Base-by-base conservation (phyloP, 2,888 invertebrate species). In the Drosophila macrospina region DNA sequence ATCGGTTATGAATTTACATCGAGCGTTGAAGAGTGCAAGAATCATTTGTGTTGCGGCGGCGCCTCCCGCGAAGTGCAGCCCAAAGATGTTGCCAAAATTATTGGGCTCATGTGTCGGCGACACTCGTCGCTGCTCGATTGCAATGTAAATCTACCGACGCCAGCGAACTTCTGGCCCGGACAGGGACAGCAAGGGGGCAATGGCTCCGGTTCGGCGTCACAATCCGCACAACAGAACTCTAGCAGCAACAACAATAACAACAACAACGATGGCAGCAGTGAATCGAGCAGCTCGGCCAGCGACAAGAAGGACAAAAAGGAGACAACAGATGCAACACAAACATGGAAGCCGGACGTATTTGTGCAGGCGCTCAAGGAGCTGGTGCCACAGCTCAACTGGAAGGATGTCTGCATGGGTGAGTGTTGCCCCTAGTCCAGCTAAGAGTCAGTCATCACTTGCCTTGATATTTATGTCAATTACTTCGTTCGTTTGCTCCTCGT, bases 321-420 rank as follows among this genome's bases (percentile, higher is more conserved):
- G 62, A 93, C 94, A 76, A 94, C 95, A 88, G 88, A 94, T 92
- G 91, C 94, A 90, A 91, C 91, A 15, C 91, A 91, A 39, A 94
- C 96, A 59, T 99, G 99, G 99, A 98, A 98, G 91, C 95, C 97
- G 10, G 98, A 99, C 90, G 95, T 98, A 57, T 98, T 99, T 90
- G 96, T 98, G 39, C 97, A 97, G 91, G 95, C 97, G n/a, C 93
- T 98, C 26, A 97, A 97, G 91, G 98, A 98, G 91, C 93, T 97
- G 74, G 96, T 96, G 75, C 95, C 97, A 1, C 96, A 95, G 88
- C 92, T 99, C 66, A 96, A 96, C 83, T 99, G 99, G 98, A 96
- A 96, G 89, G 98, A 98, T 89, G 97, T 99, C 0, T 96, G 98
- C 76, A 93, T 95, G 69, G 97, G 98, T 92, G 78, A 68, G 52